Base-by-base conservation (phyloP, 2,888 invertebrate genomes). In the Morpho helenor region DNA sequence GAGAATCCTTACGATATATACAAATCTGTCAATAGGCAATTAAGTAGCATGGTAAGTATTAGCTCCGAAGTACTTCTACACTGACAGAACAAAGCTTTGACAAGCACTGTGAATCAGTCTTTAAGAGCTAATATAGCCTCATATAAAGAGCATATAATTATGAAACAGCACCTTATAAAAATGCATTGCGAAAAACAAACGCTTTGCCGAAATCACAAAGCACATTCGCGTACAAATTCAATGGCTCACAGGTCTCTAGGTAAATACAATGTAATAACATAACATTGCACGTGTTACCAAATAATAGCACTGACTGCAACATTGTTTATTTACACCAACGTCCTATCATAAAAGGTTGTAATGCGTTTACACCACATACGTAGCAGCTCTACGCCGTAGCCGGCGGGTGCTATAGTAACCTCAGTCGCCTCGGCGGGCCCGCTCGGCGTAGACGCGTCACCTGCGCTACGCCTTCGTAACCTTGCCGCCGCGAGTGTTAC, bases 401-500 rank as follows among this genome's bases (percentile, higher is more conserved):
- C 72, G 82, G 71, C 83, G 83, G 86, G 73, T 82, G 82, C 87
- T 87, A 87, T 87, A 87, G 87, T 77, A 84, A 87, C 87, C 70
- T 76, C 85, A 87, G 87, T 87, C 78, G 76, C 74, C 73, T 75
- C 72, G 79, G 78, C 76, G 81, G 73, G 72, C 73, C 69, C 79
- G 73, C 66, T 65, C 73, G 76, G 84, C 84, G 84, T 83, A 84
- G 83, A 85, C 88, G 85, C 74, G 74, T 64, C 64, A 66, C 58
- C 64, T 64, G 70, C 67, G 71, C 79, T 60, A 62, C 31, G 59
- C 52, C 49, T 54, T 39, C 61, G 61, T 61, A 58, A 52, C 61
- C 61, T 46, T 52, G 8, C 43, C 46, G 44, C 52, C 56, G 56
- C 59, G 60, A 52, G 44, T 52, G 52, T 48, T 56, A 51, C 56